These are phyloP conservation scores for Ecdyonurus torrentis DNA, from an alignment of 2,888 invertebrate species.

Conservation along the genomic window DNA sequence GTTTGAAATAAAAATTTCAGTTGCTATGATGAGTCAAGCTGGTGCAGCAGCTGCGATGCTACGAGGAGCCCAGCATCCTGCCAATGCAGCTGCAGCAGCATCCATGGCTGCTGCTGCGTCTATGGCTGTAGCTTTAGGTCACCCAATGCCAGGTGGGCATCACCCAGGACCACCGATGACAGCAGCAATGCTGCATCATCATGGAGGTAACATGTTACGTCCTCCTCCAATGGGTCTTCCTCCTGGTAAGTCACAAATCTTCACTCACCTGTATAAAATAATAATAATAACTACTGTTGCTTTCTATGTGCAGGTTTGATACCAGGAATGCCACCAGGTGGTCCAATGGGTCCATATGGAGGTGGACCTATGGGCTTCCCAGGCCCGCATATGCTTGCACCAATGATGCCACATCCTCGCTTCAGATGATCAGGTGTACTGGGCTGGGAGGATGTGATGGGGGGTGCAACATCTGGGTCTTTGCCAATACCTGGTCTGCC, in stretches of 20 bases:
- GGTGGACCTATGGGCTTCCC: conserved; percentile 29
- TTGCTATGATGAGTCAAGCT: background rate
- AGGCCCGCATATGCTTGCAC: conserved; percentile 34
- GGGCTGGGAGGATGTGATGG: conserved; percentile 4
- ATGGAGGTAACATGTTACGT: conserved; percentile 40
- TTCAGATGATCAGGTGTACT: conserved; percentile 49
- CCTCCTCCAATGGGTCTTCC: conserved; percentile 45
- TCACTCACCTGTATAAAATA: background rate
- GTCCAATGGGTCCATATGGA: conserved; percentile 5
- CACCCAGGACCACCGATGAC: conserved; percentile 33
- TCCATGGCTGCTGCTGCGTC: conserved; percentile 8
- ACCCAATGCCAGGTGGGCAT: conserved; percentile 9
- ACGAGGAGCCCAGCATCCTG: conserved; percentile 27
- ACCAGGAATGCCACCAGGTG: conserved; percentile 5
- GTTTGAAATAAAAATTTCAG: no score
- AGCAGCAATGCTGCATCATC: conserved; percentile 25
- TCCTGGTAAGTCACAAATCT: conserved; percentile 37
- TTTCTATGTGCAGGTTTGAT: background rate
- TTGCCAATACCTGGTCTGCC: background rate
- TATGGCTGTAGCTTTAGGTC: conserved; percentile 5
- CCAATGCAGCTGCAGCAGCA: conserved; percentile 4
- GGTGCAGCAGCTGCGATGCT: conserved; percentile 27
- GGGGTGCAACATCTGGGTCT: background rate
- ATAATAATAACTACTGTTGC: no score
- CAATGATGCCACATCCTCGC: conserved; percentile 61